phyloP scores from a whole-genome alignment of 1,140 invertebrate genomes.

The Pachyrhynchus sulphureomaculatus region DNA sequence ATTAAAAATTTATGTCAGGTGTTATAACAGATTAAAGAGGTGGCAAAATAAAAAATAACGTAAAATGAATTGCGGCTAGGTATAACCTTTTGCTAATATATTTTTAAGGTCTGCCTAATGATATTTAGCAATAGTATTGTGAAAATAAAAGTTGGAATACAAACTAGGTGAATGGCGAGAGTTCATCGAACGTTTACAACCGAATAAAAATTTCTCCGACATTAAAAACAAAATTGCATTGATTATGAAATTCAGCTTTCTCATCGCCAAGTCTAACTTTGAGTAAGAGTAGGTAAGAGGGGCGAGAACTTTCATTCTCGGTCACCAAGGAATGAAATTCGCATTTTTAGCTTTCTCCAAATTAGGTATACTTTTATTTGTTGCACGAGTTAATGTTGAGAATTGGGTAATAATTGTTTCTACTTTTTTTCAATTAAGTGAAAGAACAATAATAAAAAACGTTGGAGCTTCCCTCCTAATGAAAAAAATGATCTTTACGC shows the following conservation, averaged over 20 bases:
- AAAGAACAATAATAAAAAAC: background rate
- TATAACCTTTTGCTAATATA: too few relatives aligned
- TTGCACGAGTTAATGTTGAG: background rate
- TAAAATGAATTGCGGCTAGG: too few relatives aligned
- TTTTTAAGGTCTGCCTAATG: too few relatives aligned
- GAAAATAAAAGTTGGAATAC: background rate
- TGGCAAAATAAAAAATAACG: too few relatives aligned
- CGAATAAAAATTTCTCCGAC: constrained; percentile 16
- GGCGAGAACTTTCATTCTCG: constrained; percentile 25
- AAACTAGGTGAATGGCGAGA: constrained; percentile 13
- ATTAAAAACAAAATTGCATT: constrained; percentile 12
- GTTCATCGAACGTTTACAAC: constrained; percentile 2
- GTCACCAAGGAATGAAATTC: constrained; percentile 5
- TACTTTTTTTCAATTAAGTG: too few relatives aligned
- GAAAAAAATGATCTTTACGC: background rate
- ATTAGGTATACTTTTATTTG: constrained; percentile 17
- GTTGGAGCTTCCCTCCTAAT: background rate
- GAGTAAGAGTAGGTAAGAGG: background rate
- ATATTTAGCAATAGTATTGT: background rate
- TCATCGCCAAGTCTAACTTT: constrained; percentile 8
- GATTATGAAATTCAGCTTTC: constrained; percentile 29
- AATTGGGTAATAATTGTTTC: constrained; percentile 9
- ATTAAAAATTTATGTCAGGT: too few relatives aligned
- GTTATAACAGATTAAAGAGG: too few relatives aligned
- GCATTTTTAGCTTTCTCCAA: constrained; percentile 17